Base-by-base conservation (phyloP, 2,113 vertebrate species). In the Astatoreochromis straeleni region DNA sequence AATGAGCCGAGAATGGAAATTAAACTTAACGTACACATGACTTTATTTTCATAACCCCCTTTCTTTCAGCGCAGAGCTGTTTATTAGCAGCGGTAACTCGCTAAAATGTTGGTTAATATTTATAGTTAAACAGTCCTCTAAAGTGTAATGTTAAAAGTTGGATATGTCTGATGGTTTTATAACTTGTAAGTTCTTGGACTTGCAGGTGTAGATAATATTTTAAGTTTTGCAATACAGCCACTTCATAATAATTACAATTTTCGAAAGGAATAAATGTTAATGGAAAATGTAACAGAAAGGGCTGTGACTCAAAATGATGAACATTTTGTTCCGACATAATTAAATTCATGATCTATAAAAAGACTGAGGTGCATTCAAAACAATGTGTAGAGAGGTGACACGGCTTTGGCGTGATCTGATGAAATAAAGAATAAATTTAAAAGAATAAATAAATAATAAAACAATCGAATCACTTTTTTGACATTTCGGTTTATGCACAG, bases 1-100 rank as follows among this genome's bases (percentile, higher is more conserved):
- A 86, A 79, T 26, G 9, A 87, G 70, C 24, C 6, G 3, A 5
- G 65, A 63, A 90, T 87, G 80, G 54, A 90, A 90, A 90, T 88
- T 85, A 88, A 92, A 91, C 81, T 87, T 86, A 89, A 92, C 60
- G 82, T 89, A 85, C 54, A 89, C n/a, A 88, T 75, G 33, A 63
- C 81, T 87, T 91, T 4, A 88, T 88, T 92, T 92, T 87, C 78
- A 88, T 86, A 88, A 49, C 53, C 79, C 33, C 82, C 78, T 87
- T 91, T 88, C 68, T 84, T 81, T 81, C 40, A 38, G 73, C 29
- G 57, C 42, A 16, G 54, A 80, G 75, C 53, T 88, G 49, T 91
- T 89, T 89, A 83, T 87, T 87, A 80, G 40, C 75, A 45, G 63
- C 42, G 55, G 17, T 33, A 26, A 47, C 21, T 83, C 60, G 6